Conservation (phyloP, 2,888 invertebrate genomes). For the Tetragonula carbonaria region DNA sequence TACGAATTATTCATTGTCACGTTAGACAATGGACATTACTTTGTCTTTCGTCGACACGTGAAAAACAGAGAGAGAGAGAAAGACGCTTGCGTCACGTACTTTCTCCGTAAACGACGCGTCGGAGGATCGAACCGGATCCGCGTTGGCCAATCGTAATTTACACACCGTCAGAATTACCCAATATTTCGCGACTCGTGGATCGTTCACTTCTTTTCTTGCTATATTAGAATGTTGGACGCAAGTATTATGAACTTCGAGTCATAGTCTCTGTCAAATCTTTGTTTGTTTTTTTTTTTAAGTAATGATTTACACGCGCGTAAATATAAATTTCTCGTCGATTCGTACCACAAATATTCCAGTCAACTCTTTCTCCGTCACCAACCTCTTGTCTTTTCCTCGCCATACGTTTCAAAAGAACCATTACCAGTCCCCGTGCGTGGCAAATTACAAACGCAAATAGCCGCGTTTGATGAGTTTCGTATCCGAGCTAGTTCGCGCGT, state of each 20-base stretch:
- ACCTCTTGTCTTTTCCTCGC: not conserved
- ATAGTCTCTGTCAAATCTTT: not conserved
- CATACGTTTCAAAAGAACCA: not conserved
- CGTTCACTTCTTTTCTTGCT: not conserved
- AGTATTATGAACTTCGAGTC: not conserved
- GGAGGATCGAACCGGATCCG: conserved; percentile 52
- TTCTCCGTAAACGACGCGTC: conserved; percentile 68
- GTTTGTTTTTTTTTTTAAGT: not conserved
- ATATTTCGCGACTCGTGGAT: conserved; percentile 1
- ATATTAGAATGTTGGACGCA: not conserved
- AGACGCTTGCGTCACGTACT: conserved; percentile 63
- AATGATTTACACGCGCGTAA: not conserved
- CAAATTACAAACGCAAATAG: conserved; percentile 19
- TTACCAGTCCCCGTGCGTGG: not conserved
- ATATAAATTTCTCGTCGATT: not conserved
- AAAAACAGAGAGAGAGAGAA: conserved; percentile 13
- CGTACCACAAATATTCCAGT: not conserved
- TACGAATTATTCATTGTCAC: conserved; percentile 73
- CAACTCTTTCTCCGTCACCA: not conserved
- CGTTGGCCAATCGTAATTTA: conserved; percentile 77
- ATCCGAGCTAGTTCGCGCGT: conserved; percentile 21
- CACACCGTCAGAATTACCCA: conserved; percentile 70
- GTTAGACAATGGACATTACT: conserved; percentile 76
- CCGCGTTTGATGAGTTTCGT: conserved; percentile 8
- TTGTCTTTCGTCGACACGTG: conserved; percentile 63